Base-by-base conservation (phyloP, 2,888 invertebrate genomes). In the Hypomecis atomaria region DNA sequence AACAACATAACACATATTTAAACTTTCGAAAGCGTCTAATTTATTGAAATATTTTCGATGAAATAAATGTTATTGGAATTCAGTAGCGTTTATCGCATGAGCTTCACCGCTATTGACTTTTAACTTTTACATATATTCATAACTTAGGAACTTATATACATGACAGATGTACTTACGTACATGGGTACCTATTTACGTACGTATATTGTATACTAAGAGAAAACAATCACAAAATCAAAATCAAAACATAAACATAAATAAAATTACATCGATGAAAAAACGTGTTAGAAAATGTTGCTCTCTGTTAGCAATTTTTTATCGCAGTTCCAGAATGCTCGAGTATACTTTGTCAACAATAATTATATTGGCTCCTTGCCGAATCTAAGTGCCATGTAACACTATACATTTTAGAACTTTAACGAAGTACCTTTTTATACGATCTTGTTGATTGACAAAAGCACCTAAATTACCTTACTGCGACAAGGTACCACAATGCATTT, bases 71-170 rank as follows among this genome's bases (percentile, higher is more conserved):
- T 69, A 48, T 56, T 61, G 23, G 52, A 37, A 11, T 11, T 7
- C 11, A 11, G 23, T 40, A 38, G 9, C n/a, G 9, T 23, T 65
- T 63, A 62, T 64, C 75, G 82, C 78, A 84, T 81, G 77, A 77
- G 68, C 67, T 65, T 74, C 62, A 78, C 82, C 84, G 84, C 86
- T 65, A 63, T 40, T 68, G 66, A 66, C 67, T 56, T 48, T 36
- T 45, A 60, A 62, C 6, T 38, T 6, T 40, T 6, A 40, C 8
- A 5, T 10, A 8, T 7, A 9, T 10, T 7, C 8, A 9, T 40
- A 7, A n/a, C 7, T 40, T 4, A 40, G 40, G 5, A 40, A 23
- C 23, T 23, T n/a, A n/a, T n/a, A 23, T 23, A n/a, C 23, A 23
- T 23, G 23, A 1, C 3, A 23, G 23, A 23, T 23, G 23, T 23